Conservation (phyloP, 2,113 vertebrate species). For the Mystacornis crossleyi region DNA sequence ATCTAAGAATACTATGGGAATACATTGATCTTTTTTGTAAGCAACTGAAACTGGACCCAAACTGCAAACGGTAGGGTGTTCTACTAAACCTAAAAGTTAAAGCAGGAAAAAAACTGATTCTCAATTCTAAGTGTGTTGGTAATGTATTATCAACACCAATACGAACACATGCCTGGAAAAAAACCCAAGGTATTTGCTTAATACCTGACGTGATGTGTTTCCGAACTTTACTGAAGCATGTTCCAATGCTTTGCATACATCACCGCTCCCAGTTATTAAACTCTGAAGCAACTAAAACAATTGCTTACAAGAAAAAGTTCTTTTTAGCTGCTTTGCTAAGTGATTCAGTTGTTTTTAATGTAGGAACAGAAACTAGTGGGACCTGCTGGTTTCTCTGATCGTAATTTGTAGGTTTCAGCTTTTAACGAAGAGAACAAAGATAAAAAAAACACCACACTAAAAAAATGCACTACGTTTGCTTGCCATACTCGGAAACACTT, state of each 20-base stretch:
- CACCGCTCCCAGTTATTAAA: neutral
- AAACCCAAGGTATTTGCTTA: neutral
- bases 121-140: neutral
- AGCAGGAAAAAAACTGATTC: neutral
- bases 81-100: neutral
- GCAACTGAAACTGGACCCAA: neutral
- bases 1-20: neutral
- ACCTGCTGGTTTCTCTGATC: neutral
- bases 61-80: rapidly evolving
- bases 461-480: neutral
- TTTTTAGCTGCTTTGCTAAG: neutral
- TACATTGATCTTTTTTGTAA: neutral
- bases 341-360: neutral
- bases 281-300: neutral
- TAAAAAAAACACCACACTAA: neutral
- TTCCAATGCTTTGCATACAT: neutral
- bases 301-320: neutral
- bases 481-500: neutral
- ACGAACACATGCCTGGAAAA: neutral
- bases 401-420: neutral
- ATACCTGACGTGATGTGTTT: neutral
- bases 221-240: neutral
- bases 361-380: neutral
- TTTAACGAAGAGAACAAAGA: neutral
- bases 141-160: neutral